Percentiles rank a stretch among this genome's conserved stretches.
Evolutionary conservation across 2,113 vertebrate species (phyloP).

Genomic region (Himantopus leucocephalus): DNA sequence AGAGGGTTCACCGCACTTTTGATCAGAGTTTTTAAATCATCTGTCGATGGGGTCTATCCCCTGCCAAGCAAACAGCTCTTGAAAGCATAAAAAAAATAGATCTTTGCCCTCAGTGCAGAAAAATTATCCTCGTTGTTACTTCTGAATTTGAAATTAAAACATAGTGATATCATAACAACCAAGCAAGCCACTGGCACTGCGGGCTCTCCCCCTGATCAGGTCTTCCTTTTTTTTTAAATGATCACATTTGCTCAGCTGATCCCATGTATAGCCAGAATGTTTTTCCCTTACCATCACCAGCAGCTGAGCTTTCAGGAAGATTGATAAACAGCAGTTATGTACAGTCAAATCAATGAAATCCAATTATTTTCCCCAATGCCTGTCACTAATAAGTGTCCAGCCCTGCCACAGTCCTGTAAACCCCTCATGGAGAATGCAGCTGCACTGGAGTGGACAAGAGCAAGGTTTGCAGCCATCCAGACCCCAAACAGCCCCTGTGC

Average conservation of each 20-base stretch:
- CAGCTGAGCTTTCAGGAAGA: not conserved
- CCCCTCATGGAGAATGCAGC: not conserved
- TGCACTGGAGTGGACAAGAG: not conserved
- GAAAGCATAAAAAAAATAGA: not conserved
- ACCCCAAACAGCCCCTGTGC: not conserved
- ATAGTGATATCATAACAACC: not conserved
- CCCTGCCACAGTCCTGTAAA: not conserved
- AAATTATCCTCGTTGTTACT: not conserved
- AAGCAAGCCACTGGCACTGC: not conserved
- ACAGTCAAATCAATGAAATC: not conserved
- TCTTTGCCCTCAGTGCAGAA: not conserved
- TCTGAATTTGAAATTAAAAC: not conserved
- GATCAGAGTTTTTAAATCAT: conserved; percentile 15
- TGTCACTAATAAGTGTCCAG: not conserved
- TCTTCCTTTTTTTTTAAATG: not conserved
- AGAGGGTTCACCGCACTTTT: not conserved
- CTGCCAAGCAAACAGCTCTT: not conserved
- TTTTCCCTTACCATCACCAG: not conserved
- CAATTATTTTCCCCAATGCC: not conserved
- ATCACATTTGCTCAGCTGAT: not conserved
- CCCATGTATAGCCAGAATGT: not conserved
- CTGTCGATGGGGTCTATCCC: not conserved
- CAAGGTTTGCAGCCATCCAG: not conserved
- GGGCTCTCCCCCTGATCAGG: not conserved
- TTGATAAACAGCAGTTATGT: not conserved